Percentiles rank a stretch among this genome's conserved stretches.
Evolutionary conservation across 2,113 vertebrate species (phyloP).

Genomic region (Phylloscopus trochiloides): DNA sequence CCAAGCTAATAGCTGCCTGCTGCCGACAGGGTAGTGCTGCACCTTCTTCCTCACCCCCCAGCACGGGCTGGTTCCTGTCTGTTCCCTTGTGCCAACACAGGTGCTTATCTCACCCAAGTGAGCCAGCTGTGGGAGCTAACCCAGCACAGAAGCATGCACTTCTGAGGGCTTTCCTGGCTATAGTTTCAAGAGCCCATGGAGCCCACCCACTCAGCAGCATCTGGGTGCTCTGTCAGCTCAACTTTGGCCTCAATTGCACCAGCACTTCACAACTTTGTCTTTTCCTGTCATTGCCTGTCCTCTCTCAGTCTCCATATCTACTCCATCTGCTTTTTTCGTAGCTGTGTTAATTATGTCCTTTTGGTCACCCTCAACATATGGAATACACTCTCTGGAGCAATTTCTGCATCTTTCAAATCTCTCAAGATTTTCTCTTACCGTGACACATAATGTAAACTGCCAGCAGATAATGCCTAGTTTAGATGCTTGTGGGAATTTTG

Average conservation of each 20-base stretch:
- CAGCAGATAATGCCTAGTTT: background rate
- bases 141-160: background rate
- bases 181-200: background rate
- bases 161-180: background rate
- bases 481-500: background rate
- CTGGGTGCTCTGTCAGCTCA: background rate
- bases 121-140: background rate
- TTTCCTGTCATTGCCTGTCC: background rate
- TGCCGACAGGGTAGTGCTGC: background rate
- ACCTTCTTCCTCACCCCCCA: background rate
- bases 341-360: slow-evolving; percentile 14
- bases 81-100: background rate
- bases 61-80: background rate
- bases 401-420: background rate
- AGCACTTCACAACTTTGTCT: background rate
- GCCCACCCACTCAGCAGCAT: background rate
- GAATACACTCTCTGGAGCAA: background rate
- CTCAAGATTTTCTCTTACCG: background rate
- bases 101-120: background rate
- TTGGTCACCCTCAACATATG: slow-evolving; percentile 1
- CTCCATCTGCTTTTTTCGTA: background rate
- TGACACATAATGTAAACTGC: background rate
- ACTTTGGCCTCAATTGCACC: background rate
- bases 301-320: background rate
- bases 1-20: background rate